These are phyloP conservation scores for Procambarus clarkii DNA, from an alignment of 1,140 invertebrate species.

Conservation along the genomic window DNA sequence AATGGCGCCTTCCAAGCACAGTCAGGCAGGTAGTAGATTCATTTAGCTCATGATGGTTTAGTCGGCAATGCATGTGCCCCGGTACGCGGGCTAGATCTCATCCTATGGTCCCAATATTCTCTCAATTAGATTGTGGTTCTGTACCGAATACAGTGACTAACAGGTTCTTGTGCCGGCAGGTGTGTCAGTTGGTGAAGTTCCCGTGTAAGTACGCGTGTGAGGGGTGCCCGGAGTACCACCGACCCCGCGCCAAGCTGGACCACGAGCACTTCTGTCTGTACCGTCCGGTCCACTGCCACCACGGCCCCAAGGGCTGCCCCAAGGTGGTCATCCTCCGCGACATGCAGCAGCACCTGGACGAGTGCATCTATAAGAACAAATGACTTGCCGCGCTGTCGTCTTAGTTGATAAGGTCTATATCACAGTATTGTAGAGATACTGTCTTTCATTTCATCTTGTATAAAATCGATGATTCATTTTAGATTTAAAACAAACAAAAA, in stretches of 20 bases:
- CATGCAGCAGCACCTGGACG: constrained; percentile 55
- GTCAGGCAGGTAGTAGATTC: too few species aligned
- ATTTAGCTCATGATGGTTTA: too few species aligned
- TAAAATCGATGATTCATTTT: neutral
- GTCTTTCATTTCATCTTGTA: neutral
- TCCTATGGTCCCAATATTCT: too few species aligned
- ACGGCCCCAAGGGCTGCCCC: constrained; percentile 57
- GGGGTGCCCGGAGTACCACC: constrained; percentile 50
- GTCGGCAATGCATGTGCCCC: too few species aligned
- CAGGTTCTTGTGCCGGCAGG: constrained; percentile 21
- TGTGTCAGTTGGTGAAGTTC: constrained; percentile 66
- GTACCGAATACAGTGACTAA: too few species aligned
- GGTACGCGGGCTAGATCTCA: too few species aligned
- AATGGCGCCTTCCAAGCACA: too few species aligned
- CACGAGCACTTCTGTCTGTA: constrained; percentile 64
- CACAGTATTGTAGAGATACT: neutral
- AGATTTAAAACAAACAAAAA: neutral
- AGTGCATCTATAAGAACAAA: constrained; percentile 47
- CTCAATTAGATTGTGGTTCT: too few species aligned
- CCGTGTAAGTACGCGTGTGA: constrained; percentile 48
- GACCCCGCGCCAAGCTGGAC: constrained; percentile 41
- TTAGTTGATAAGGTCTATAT: too few species aligned
- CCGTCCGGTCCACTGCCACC: constrained; percentile 65
- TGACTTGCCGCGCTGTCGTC: neutral
- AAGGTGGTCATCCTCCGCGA: constrained; percentile 47